Evolutionary conservation across 2,797 vertebrate genomes (phyloP).

Genomic region (Protonibea diacanthus): DNA sequence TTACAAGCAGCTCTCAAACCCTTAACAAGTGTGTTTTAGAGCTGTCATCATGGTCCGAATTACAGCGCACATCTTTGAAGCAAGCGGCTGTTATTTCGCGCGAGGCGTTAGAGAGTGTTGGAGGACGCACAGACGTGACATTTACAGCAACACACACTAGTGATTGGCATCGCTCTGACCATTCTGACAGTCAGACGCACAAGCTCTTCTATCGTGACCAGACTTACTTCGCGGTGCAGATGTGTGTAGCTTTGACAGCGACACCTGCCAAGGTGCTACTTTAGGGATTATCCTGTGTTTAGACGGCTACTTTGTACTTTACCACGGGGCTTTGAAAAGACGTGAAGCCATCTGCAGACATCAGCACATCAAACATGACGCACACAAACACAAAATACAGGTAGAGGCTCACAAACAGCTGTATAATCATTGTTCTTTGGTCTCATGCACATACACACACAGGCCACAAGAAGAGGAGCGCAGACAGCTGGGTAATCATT

Average conservation of each 20-base stretch:
- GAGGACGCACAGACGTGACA: conserved; percentile 8
- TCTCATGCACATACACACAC: conserved; percentile 10
- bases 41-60: conserved; percentile 72
- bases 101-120: conserved; percentile 7
- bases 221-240: conserved; percentile 30
- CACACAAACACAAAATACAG: conserved; percentile 51
- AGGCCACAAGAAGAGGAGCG: conserved; percentile 32
- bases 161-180: background rate
- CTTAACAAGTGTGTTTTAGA: conserved; percentile 57
- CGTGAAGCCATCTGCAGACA: conserved; percentile 48
- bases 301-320: conserved; percentile 64
- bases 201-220: background rate
- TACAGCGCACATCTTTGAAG: conserved; percentile 69
- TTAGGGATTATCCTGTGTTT: conserved; percentile 74
- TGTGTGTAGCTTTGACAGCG: conserved; percentile 32
- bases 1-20: conserved; percentile 39
- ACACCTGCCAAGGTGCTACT: conserved; percentile 66
- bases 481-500: conserved; percentile 55
- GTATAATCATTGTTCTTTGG: conserved; percentile 64
- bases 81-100: conserved; percentile 27
- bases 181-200: background rate
- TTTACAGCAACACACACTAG: conserved; percentile 26
- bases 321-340: conserved; percentile 55
- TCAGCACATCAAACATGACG: conserved; percentile 70
- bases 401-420: conserved; percentile 52